Evolutionary conservation across 2,888 invertebrate species (phyloP).

Genomic region (Oasisia sp.): DNA sequence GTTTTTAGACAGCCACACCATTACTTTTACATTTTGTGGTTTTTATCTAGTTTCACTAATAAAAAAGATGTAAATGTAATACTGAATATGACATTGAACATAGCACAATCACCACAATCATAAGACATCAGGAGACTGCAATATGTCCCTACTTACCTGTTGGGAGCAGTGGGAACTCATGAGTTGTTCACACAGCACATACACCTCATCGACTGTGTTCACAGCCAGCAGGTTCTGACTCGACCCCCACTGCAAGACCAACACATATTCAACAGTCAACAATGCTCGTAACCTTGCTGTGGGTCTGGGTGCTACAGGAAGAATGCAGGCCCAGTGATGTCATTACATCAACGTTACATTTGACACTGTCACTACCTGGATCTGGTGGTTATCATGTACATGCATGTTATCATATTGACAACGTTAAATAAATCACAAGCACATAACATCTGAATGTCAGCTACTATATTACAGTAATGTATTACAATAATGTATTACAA

Average conservation of each 20-base stretch:
- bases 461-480: background rate
- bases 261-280: background rate
- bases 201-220: conserved; percentile 74
- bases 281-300: too few species aligned
- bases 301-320: background rate
- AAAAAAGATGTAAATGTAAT: background rate
- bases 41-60: background rate
- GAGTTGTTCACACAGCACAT: conserved; percentile 87
- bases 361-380: background rate
- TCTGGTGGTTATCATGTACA: background rate
- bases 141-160: conserved; percentile 65
- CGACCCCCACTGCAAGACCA: conserved; percentile 69
- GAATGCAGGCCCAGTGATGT: background rate
- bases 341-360: too few species aligned
- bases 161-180: conserved; percentile 83
- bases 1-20: background rate
- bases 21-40: background rate
- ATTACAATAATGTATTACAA: background rate
- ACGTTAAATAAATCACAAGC: background rate
- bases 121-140: background rate
- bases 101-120: background rate
- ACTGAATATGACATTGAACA: background rate
- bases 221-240: conserved; percentile 65
- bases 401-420: background rate
- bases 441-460: background rate